Percentiles rank a stretch among this genome's conserved stretches.
Evolutionary conservation across 2,797 vertebrate species (phyloP).

Genomic region (Xiphophorus birchmanni): DNA sequence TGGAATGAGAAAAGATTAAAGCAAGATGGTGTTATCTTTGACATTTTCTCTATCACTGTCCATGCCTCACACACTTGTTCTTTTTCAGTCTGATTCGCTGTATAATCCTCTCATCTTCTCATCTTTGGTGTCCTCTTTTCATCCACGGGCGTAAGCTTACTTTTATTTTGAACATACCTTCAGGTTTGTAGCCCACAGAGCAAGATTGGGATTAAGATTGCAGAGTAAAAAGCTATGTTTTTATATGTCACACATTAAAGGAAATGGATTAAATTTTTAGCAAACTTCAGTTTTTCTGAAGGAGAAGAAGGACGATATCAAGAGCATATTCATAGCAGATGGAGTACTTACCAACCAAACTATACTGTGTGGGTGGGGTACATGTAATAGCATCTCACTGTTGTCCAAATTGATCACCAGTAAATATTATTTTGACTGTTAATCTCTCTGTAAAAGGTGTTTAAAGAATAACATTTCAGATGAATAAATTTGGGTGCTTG

Average conservation of each 20-base stretch:
- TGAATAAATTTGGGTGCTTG: background rate
- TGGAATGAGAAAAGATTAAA: slow-evolving; percentile 16
- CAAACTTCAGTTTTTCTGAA: background rate
- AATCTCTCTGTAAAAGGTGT: background rate
- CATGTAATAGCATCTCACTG: background rate
- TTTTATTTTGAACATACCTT: slow-evolving; percentile 11
- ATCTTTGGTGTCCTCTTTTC: too few relatives aligned
- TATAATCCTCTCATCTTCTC: slow-evolving; percentile 18
- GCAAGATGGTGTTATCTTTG: slow-evolving; percentile 7
- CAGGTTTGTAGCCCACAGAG: slow-evolving; percentile 14
- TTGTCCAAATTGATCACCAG: background rate
- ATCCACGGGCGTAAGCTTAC: slow-evolving; percentile 3
- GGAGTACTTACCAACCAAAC: background rate
- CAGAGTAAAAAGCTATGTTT: background rate
- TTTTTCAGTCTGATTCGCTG: slow-evolving; percentile 23
- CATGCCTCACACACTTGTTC: slow-evolving; percentile 7
- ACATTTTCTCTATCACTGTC: slow-evolving; percentile 14
- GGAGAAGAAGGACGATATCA: background rate
- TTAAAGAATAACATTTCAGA: background rate
- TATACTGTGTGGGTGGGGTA: background rate
- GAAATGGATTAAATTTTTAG: slow-evolving; percentile 6
- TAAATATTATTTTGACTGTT: background rate
- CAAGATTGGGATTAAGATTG: slow-evolving; percentile 10
- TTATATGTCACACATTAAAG: slow-evolving; percentile 9
- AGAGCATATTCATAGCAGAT: background rate